Evolutionary conservation across 2,797 vertebrate genomes (phyloP), one percentile per base, ranked within the genome.

Genomic region (Hemitrygon akajei): DNA sequence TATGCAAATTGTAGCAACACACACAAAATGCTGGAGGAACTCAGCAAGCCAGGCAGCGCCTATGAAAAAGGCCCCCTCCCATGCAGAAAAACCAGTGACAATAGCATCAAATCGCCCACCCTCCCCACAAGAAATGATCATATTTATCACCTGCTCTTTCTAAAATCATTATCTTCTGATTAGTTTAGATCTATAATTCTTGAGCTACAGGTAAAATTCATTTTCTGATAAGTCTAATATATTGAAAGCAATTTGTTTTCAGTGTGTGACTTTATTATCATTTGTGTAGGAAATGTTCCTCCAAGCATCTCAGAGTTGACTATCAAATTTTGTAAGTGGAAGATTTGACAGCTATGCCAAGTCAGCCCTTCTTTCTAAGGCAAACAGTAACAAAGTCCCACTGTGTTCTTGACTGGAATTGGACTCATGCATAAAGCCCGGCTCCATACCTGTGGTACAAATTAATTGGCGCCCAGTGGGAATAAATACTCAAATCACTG

Each of bases 401-500:
- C 82, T 30, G 25, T 86, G 58, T 30, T 30, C 10, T 58, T 86
- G 30, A 60, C 25, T 60, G 58, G 56, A 86, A 86, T 60, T 86
- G 60, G 27, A 18, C 47, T 63, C 27, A 10, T 86, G 82, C 81
- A 84, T 22, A 84, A 30, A 81, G 40, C 34, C 7, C 37, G 7
- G 80, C 22, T 12, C 56, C 25, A 58, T 30, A 86, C 30, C 14
- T 86, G 25, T 14, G 56, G 12, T 30, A n/a, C 82, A 63, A 86
- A n/a, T 86, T 86, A 86, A 86, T 86, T 86, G 56, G 56, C 60
- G 27, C 56, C 27, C 58, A 63, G 58, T 86, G 27, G 27, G 82
- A 63, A 86, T 63, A 86, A 86, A n/a, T 86, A 86, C 30, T 86
- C 82, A 86, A 86, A 86, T n/a, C 58, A 30, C 56, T 56, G 82